Percentiles rank a stretch among this genome's conserved stretches.
Evolutionary conservation across 2,888 invertebrate genomes (phyloP).

Genomic region (Uropetala carovei): DNA sequence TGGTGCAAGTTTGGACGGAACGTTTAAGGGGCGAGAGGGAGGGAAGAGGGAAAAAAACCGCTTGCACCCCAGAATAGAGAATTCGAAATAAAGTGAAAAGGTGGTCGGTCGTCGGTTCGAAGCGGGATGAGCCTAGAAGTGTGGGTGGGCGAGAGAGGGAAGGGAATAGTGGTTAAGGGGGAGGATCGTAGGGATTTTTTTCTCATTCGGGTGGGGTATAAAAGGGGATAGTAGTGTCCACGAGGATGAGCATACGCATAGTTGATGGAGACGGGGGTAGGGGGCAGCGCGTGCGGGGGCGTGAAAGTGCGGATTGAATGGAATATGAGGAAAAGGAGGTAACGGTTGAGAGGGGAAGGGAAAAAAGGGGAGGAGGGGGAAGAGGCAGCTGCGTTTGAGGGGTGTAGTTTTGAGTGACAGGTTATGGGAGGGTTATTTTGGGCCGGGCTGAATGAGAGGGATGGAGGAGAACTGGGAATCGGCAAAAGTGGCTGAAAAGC

Average conservation of each 20-base stretch:
- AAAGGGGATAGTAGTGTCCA: neutral
- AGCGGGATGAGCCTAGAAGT: neutral
- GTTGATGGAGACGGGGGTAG: neutral
- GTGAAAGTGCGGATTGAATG: conserved; percentile 35
- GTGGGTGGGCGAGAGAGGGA: neutral
- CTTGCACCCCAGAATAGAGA: conserved; percentile 7
- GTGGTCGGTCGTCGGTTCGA: neutral
- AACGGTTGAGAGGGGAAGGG: neutral
- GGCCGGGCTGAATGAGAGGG: neutral
- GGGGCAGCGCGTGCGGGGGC: neutral
- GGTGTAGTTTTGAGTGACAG: conserved; percentile 46
- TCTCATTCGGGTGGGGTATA: neutral
- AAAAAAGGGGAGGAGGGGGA: neutral
- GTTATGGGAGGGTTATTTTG: conserved; percentile 33
- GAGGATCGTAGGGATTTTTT: neutral
- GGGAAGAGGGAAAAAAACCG: neutral
- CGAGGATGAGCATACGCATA: neutral
- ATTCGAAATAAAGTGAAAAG: conserved; percentile 29
- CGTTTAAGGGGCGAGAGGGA: neutral
- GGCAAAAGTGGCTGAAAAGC: neutral
- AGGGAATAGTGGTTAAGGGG: neutral
- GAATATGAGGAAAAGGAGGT: conserved; percentile 10
- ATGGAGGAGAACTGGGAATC: neutral
- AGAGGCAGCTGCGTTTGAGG: neutral
- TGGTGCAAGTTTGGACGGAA: neutral